Conservation (phyloP, 2,113 vertebrate genomes). For the Rhinichthys klamathensis region DNA sequence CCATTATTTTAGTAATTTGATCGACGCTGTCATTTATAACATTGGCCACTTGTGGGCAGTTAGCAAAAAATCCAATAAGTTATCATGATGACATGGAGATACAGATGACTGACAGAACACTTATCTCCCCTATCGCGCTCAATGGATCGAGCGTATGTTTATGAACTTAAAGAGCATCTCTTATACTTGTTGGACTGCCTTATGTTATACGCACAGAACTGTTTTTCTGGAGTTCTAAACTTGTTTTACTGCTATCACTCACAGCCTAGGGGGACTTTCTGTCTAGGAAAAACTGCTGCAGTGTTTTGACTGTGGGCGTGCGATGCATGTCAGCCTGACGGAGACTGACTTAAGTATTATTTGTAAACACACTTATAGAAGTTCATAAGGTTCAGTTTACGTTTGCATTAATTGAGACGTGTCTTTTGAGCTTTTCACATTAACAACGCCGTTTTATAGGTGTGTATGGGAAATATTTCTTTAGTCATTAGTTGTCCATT, state of each 20-base stretch:
- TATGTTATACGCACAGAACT: background rate
- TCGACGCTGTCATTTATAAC: background rate
- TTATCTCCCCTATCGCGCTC: background rate
- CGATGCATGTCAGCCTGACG: background rate
- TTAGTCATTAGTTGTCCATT: background rate
- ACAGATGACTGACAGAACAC: background rate
- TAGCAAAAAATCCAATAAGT: background rate
- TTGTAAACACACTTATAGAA: slow-evolving; percentile 7
- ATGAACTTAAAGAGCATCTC: background rate
- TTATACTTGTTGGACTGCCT: background rate
- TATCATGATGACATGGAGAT: background rate
- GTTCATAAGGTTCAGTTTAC: background rate
- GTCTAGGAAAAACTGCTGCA: background rate
- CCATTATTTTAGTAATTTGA: background rate
- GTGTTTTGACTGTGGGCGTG: slow-evolving; percentile 28
- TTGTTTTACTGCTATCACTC: background rate
- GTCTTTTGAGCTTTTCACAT: background rate
- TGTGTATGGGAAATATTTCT: background rate
- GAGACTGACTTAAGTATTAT: slow-evolving; percentile 13
- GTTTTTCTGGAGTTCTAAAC: background rate
- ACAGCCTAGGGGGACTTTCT: background rate
- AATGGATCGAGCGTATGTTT: background rate
- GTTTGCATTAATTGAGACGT: background rate
- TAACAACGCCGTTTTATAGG: background rate
- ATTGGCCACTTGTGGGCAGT: background rate